Base-by-base conservation (phyloP, 2,888 invertebrate species). In the Apomyelois bistriatella region DNA sequence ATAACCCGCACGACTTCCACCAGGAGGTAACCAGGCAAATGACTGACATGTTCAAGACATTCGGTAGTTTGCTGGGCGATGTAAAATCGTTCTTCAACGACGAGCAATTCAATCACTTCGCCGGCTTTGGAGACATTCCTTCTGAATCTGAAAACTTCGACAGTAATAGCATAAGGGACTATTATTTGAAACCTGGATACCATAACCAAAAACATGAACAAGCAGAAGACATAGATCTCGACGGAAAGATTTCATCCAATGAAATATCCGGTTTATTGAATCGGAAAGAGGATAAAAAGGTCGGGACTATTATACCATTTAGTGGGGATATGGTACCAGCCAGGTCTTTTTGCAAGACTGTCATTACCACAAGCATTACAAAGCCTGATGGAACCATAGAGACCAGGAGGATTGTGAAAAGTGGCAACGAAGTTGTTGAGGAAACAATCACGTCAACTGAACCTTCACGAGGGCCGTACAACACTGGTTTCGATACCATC, bases 131-230 rank as follows among this genome's bases (percentile, higher is more conserved):
- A 3, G 60, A 67, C 56, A 36, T 64, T 54, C 55, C 53, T 4
- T 16, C 56, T 1, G 70, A 72, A 1, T 58, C 72, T 0, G 80
- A 82, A 8, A 64, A 72, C 47, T 72, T 64, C 51, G 65, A 75
- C 37, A 76, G 71, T 53, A 76, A 75, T 52, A 81, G 62, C 52
- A 76, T 90, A 16, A 72, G 89, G 54, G 83, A 88, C 55, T 85
- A 83, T 55, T 90, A 89, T 58, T 63, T 90, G n/a, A 88, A 89
- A 59, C 88, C 89, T 1, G 88, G 86, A 40, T 86, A 79, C 59
- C 81, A 81, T 46, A 74, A 68, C 46, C 60, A 60, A 3, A 71
- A 66, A 53, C 58, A 62, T 37, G 73, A 79, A 16, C 62, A 75
- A 8, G 67, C 60, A 0, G 69, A 76, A 62, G 89, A 89, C 35